These are phyloP conservation scores for Drosophila anceps DNA, from an alignment of 2,888 invertebrate species.

Conservation along the genomic window DNA sequence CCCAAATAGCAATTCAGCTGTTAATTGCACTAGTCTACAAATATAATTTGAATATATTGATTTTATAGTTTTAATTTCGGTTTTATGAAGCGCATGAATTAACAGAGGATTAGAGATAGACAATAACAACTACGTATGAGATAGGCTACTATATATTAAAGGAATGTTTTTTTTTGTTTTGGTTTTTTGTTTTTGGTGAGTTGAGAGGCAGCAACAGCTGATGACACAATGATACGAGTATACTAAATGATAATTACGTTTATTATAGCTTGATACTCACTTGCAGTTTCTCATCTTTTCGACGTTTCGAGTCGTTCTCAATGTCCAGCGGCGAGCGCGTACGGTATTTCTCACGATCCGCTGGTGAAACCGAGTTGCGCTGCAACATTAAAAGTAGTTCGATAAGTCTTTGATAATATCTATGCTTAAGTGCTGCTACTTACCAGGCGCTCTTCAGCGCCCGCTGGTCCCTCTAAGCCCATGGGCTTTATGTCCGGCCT, in stretches of 20 bases:
- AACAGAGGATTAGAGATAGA: conserved; percentile 46
- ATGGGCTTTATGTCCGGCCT: conserved; percentile 85
- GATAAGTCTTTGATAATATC: conserved; percentile 8
- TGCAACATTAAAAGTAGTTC: conserved; percentile 75
- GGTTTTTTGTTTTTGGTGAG: conserved; percentile 61
- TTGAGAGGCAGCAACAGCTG: conserved; percentile 74
- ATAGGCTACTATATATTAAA: conserved; percentile 40
- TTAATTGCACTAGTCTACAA: conserved; percentile 41
- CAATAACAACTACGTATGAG: conserved; percentile 59
- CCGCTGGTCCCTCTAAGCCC: conserved; percentile 86
- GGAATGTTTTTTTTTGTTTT: conserved; percentile 16
- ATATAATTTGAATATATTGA: conserved; percentile 38
- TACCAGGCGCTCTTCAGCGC: conserved; percentile 88
- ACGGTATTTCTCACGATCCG: conserved; percentile 93
- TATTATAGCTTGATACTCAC: conserved; percentile 87
- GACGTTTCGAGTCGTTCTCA: conserved; percentile 91
- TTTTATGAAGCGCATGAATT: conserved; percentile 40
- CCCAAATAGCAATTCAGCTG: conserved; percentile 47
- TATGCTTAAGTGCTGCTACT: conserved; percentile 59
- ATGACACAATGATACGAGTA: conserved; percentile 53
- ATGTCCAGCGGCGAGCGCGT: conserved; percentile 91
- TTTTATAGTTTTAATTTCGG: conserved; percentile 15
- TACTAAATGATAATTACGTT: conserved; percentile 29
- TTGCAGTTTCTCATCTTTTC: conserved; percentile 95
- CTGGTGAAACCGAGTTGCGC: conserved; percentile 93